Conservation (phyloP, 1,140 invertebrate genomes). For the Achatina immaculata region DNA sequence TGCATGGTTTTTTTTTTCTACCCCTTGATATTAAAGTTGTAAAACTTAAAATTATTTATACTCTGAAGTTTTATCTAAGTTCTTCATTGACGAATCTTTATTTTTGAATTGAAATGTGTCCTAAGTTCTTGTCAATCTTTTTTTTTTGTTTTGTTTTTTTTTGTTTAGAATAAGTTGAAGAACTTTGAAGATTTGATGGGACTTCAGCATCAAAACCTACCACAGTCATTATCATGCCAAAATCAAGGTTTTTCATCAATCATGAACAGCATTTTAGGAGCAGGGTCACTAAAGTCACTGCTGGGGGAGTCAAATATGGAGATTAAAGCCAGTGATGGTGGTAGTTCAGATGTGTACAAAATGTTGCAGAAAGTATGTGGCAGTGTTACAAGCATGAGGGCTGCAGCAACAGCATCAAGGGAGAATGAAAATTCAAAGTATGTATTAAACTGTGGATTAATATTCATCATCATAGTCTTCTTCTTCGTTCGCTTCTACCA, state of each 20-base stretch:
- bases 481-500: no score
- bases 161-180: background rate
- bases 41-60: no score
- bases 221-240: background rate
- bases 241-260: background rate
- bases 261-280: background rate
- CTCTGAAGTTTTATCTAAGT: no score
- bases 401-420: background rate
- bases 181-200: background rate
- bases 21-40: no score
- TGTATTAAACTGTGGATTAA: background rate
- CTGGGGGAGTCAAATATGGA: background rate
- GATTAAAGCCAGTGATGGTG: background rate
- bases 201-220: background rate
- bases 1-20: no score
- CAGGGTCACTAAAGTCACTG: background rate
- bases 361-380: slow-evolving; percentile 1
- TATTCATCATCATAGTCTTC: no score
- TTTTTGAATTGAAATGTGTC: no score
- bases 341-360: background rate
- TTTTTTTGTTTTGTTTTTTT: no score
- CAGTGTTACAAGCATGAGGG: background rate
- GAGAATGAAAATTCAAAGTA: background rate
- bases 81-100: no score
- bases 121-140: no score